phyloP scores from a whole-genome alignment of 2,113 vertebrate genomes.

The Suricata suricatta region DNA sequence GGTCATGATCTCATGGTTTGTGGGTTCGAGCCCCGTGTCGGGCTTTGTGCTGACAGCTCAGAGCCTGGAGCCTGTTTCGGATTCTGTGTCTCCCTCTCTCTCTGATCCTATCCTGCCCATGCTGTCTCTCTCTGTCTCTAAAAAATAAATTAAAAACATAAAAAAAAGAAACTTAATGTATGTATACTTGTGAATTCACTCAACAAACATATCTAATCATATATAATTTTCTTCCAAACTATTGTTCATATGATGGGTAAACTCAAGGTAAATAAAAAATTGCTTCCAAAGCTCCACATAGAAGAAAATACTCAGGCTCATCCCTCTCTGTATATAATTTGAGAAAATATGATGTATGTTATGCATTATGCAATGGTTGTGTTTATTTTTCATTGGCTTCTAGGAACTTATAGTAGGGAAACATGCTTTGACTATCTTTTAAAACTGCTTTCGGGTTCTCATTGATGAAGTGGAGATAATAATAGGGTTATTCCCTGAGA shows the following conservation, averaged over 20 bases:
- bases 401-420: neutral
- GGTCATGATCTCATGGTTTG: too few species aligned
- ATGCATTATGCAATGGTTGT: neutral
- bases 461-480: neutral
- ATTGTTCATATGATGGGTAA: neutral
- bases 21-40: too few species aligned
- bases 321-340: neutral
- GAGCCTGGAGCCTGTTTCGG: too few species aligned
- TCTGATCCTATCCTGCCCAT: too few species aligned
- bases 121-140: too few species aligned
- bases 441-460: neutral
- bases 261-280: neutral
- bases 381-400: neutral
- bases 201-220: neutral
- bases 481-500: neutral
- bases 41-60: too few species aligned
- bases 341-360: neutral
- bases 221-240: neutral
- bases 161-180: neutral
- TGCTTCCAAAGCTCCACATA: neutral
- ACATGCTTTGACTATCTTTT: neutral
- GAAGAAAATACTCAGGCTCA: neutral
- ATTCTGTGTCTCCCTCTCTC: too few species aligned
- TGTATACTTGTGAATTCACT: neutral
- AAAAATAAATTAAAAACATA: too few species aligned